phyloP scores from a whole-genome alignment of 1,140 invertebrate genomes.

The Macrotrachela quadricornifera region DNA sequence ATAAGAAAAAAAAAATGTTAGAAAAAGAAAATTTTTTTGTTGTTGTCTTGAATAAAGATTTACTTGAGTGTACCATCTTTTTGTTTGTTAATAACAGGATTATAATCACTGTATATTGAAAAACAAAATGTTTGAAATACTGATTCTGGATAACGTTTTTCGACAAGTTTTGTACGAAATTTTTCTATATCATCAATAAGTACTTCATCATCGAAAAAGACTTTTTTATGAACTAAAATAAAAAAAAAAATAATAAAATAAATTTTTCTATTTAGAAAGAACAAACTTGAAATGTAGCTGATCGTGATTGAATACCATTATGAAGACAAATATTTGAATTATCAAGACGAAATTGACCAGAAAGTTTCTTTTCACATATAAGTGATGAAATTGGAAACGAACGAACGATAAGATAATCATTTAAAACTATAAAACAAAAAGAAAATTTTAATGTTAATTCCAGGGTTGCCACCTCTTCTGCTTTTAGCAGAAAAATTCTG shows the following conservation, averaged over 20 bases:
- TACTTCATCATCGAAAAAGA: slow-evolving; percentile 60
- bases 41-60: too few relatives aligned
- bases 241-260: slow-evolving; percentile 39
- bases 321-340: slow-evolving; percentile 61
- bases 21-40: too few relatives aligned
- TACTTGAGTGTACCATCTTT: too few relatives aligned
- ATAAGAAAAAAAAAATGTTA: too few relatives aligned
- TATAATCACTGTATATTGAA: too few relatives aligned
- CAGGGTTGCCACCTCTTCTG: too few relatives aligned
- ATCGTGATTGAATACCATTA: slow-evolving; percentile 73
- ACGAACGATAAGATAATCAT: slow-evolving; percentile 39
- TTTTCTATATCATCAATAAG: slow-evolving; percentile 29
- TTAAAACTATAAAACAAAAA: too few relatives aligned
- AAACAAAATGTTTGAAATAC: slow-evolving; percentile 80
- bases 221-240: not conserved
- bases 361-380: slow-evolving; percentile 1
- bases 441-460: too few relatives aligned
- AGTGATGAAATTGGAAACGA: slow-evolving; percentile 69
- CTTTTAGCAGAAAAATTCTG: too few relatives aligned
- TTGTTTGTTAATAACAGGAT: too few relatives aligned
- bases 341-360: slow-evolving; percentile 23
- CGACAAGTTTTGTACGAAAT: slow-evolving; percentile 51
- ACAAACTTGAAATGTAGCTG: slow-evolving; percentile 68
- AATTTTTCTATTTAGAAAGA: slow-evolving; percentile 90
- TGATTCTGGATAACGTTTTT: slow-evolving; percentile 57